Evolutionary conservation across 2,113 vertebrate species (phyloP), one percentile per base, ranked within the genome.

Genomic region (Periophthalmodon schlosseri): DNA sequence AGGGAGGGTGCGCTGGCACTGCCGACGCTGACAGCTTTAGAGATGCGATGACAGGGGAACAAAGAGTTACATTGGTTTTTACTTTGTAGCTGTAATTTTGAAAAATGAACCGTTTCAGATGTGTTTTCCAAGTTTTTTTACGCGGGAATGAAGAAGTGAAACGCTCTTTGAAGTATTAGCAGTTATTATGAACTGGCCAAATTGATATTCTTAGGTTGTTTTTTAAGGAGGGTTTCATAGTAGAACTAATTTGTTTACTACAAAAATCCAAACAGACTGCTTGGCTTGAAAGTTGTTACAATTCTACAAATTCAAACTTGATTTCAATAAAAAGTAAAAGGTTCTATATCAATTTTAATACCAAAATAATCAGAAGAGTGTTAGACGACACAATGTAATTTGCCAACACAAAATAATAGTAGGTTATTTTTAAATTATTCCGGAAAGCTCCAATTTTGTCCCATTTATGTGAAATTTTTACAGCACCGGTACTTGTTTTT

Each of bases 1-100:
- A 67, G 75, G 64, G 76, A 75, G 50, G 70, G 70, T 14, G 33
- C 21, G 76, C 66, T 58, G 73, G 76, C 73, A 77, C 57, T 50
- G 63, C 68, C 50, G 46, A 68, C 66, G 65, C 66, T 68, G 66
- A 68, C 39, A 68, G 66, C 12, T 68, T 65, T 68, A 68, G 46
- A 47, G 66, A 68, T 18, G 10, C 10, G 67, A 69, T 73, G 58
- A 76, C 66, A 13, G 65, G 63, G 10, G n/a, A 52, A 64, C 10
- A 78, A 78, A 44, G 60, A 20, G 24, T 49, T 68, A 69, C 36
- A 28, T 46, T 69, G 47, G 49, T 23, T 74, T 10, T 58, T 52
- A 39, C 24, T 2, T 61, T 36, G 34, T 36, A n/a, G 63, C 39
- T 44, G 8, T n/a, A 21, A 65, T 39, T 34, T n/a, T 44, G 63